Base-by-base conservation (phyloP, 2,797 vertebrate species). In the Meda fulgida region DNA sequence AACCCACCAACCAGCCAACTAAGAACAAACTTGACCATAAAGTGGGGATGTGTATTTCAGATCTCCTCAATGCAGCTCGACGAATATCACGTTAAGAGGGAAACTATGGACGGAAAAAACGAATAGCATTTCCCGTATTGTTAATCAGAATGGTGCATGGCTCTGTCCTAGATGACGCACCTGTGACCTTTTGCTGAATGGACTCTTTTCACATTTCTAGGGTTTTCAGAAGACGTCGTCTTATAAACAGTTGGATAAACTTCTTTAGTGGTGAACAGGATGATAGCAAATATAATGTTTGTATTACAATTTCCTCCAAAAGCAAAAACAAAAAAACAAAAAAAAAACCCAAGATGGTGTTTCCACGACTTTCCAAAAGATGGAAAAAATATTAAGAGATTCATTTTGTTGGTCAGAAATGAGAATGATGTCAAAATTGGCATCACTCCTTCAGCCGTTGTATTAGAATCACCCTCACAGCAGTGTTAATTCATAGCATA, bases 11-110 rank as follows among this genome's bases (percentile, higher is more conserved):
- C 83, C 86, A 84, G 89, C 90, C 88, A 86, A 89, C 88, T 55
- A 80, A 87, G 86, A 90, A 90, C 84, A 86, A 91, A 92, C 91
- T 84, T 84, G 86, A 79, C 73, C 63, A 70, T 85, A 40, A 76
- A 21, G 31, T 60, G 23, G 53, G 76, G 51, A 38, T 82, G 67
- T 43, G 60, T 65, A 77, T 73, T 36, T 69, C 76, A 46, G 72
- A 79, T 29, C 73, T 40, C 69, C 21, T 34, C 34, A 72, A 53
- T 34, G 58, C 67, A 86, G 23, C 29, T 51, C 4, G 10, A 81
- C 19, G 60, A 81, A 31, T 66, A 66, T 65, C 60, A 43, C 31
- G 8, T 46, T 14, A 58, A 58, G 18, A 48, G 34, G 48, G 36
- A 51, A 75, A 48, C 23, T 73, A 46, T 19, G 69, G 80, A 80